Base-by-base conservation (phyloP, 2,797 vertebrate species). In the Melanotaenia parkinsoni region DNA sequence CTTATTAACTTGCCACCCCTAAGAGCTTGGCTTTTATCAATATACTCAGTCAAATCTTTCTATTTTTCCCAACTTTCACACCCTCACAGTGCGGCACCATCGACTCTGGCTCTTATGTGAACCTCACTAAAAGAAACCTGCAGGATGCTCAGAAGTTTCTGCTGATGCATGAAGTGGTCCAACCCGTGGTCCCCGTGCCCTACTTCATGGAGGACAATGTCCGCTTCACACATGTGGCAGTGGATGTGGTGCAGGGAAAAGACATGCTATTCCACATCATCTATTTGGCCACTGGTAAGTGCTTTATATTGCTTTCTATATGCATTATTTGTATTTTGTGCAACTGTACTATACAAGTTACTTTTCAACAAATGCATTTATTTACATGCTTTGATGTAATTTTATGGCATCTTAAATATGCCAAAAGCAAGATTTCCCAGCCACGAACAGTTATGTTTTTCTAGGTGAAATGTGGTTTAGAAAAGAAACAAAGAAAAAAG, bases 91-190 rank as follows among this genome's bases (percentile, higher is more conserved):
- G 98, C 2, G 98, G 97, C 82, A 99, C 96, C 35, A 92, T 99
- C 86, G 97, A 98, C 91, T 97, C 97, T 2, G 98, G 98, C 30
- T 93, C 96, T 40, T 96, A 98, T 3, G 93, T 96, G 79, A 98
- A 98, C 84, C 92, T 99, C 92, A 99, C 97, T 0, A 95, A 98
- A 67, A 95, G 97, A 72, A 99, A 97, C 90, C 95, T 99, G 81
- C 97, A 98, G 81, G 97, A 99, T 1, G 97, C 97, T 37, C 98
- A 98, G 88, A 98, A 96, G 90, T 99, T 98, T 91, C 93, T 99
- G 82, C 91, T 99, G 84, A 98, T 98, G 97, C 96, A 99, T 0
- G 97, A 98, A 72, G 97, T 99, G 28, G 92, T 98, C 61, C 98
- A 99, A 82, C 97, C 97, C 0, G 94, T 98, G 78, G 93, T 92